A percentile compares a stretch with the other conserved stretches of the same genome.
phyloP scores from a whole-genome alignment of 2,797 vertebrate genomes.

The Vespertilio murinus region DNA sequence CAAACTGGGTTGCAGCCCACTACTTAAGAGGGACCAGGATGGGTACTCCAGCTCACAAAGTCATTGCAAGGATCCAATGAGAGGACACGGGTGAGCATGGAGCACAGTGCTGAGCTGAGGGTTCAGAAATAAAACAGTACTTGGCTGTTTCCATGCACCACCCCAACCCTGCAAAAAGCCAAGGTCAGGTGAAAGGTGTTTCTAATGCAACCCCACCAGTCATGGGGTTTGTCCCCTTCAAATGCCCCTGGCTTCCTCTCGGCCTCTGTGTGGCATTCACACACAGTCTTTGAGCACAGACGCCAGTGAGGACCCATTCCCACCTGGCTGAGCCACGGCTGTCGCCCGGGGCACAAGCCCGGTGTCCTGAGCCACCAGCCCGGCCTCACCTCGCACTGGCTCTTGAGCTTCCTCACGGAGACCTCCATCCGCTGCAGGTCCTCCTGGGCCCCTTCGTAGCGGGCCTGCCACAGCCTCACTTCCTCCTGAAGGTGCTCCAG shows the following conservation, averaged over 20 bases:
- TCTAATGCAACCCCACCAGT: rapidly evolving
- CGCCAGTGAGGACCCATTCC: rapidly evolving
- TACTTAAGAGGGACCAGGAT: neutral
- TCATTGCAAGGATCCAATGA: neutral
- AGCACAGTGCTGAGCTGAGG: rapidly evolving
- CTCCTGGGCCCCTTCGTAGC: conserved; percentile 91
- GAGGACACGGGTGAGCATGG: neutral
- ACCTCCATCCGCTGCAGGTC: conserved; percentile 94
- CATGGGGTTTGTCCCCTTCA: rapidly evolving
- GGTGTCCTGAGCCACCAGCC: rapidly evolving
- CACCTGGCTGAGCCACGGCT: rapidly evolving
- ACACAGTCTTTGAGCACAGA: rapidly evolving
- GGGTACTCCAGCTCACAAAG: neutral
- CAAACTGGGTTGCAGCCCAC: neutral
- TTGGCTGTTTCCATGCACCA: rapidly evolving
- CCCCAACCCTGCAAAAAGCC: neutral
- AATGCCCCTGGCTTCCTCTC: neutral
- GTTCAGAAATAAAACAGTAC: rapidly evolving
- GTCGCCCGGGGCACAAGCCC: rapidly evolving
- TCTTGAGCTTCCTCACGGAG: conserved; percentile 93
- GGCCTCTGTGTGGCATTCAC: neutral
- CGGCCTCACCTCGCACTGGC: conserved; percentile 93
- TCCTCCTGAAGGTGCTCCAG: conserved; percentile 91
- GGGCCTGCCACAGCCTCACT: conserved; percentile 90
- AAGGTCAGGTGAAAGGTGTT: too few species aligned